These are phyloP conservation scores for Mercenaria mercenaria DNA, from an alignment of 1,140 invertebrate genomes.

Conservation along the genomic window DNA sequence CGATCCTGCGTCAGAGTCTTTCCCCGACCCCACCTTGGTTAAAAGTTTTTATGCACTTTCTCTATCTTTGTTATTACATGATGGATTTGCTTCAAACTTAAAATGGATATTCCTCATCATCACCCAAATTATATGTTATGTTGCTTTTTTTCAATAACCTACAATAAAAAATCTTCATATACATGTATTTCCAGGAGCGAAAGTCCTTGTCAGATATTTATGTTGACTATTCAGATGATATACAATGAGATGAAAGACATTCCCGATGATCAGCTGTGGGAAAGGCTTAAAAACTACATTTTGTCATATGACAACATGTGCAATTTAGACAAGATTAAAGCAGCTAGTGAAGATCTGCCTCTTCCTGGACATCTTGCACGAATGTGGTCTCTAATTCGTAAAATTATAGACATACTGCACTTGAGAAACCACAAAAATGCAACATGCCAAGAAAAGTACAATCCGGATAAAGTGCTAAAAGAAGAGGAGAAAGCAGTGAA, in stretches of 20 bases:
- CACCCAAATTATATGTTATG: no score
- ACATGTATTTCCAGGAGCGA: neutral
- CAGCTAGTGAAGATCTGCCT: neutral
- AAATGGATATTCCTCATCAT: no score
- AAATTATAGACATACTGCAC: neutral
- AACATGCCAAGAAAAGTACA: neutral
- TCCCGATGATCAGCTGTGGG: neutral
- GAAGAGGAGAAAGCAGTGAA: neutral
- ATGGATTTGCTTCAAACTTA: no score
- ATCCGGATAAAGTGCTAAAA: neutral
- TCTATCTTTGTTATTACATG: no score
- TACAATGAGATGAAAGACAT: neutral
- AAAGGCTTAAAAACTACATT: neutral
- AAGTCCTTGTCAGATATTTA: neutral
- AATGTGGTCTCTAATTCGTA: neutral
- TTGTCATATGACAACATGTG: neutral
- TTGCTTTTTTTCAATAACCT: no score
- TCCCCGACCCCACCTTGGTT: no score
- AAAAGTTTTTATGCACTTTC: no score
- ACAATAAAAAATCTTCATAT: no score
- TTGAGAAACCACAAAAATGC: neutral
- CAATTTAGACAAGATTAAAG: neutral
- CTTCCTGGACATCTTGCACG: neutral
- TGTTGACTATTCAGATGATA: neutral
- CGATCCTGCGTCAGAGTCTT: no score